These are phyloP conservation scores for Drosophila merina DNA, from an alignment of 2,888 invertebrate species.

Conservation along the genomic window DNA sequence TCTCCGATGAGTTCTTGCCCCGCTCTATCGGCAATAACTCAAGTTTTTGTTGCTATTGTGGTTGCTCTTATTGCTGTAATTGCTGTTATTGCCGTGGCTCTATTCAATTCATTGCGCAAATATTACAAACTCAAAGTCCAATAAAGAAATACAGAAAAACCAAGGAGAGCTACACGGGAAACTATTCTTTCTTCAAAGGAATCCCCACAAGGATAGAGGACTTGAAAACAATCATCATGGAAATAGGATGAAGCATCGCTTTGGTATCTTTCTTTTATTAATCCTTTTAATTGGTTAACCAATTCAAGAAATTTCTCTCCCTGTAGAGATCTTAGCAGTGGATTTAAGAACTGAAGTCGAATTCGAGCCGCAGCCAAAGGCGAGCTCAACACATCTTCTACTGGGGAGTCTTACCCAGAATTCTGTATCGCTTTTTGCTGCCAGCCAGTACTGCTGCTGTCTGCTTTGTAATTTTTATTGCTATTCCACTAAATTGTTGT, in stretches of 20 bases:
- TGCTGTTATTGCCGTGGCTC: constrained; percentile 7
- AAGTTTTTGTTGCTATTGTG: constrained; percentile 16
- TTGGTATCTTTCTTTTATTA: too few species aligned
- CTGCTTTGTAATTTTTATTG: constrained; percentile 51
- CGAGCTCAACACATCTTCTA: constrained; percentile 39
- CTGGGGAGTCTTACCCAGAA: constrained; percentile 49
- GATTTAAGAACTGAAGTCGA: constrained; percentile 12
- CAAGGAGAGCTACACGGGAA: not conserved
- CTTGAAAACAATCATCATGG: not conserved
- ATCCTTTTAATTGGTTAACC: too few species aligned
- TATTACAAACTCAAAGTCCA: constrained; percentile 63
- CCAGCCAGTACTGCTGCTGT: constrained; percentile 20
- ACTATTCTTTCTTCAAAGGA: not conserved
- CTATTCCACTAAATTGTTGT: constrained; percentile 57
- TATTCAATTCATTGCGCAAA: constrained; percentile 49
- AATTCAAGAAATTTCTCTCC: not conserved
- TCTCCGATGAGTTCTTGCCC: constrained; percentile 27
- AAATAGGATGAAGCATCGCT: not conserved
- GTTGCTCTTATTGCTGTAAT: constrained; percentile 10
- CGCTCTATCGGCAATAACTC: constrained; percentile 33
- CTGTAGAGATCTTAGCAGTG: not conserved
- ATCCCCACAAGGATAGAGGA: not conserved
- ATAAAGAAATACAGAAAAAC: constrained; percentile 17
- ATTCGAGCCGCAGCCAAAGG: constrained; percentile 24
- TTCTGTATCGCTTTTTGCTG: constrained; percentile 36